Conservation (phyloP, 2,888 invertebrate genomes). For the Rhagium mordax region DNA sequence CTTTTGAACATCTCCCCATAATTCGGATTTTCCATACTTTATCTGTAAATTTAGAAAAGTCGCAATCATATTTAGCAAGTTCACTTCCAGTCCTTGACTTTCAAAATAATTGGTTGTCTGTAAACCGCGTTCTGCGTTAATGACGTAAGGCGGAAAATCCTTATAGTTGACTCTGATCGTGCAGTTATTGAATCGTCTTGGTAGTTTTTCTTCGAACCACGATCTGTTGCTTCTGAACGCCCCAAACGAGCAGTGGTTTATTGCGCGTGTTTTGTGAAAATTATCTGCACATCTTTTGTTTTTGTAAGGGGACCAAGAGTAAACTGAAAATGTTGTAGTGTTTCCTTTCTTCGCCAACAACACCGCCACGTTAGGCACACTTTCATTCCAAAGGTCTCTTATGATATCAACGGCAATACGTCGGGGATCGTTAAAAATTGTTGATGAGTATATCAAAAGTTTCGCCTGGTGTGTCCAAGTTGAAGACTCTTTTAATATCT, state of each 20-base stretch:
- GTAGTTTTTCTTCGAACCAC: slow-evolving; percentile 36
- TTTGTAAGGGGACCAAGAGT: no score
- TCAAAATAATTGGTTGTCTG: slow-evolving; percentile 2
- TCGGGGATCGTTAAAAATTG: no score
- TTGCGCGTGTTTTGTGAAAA: background rate
- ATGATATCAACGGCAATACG: no score
- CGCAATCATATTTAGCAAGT: slow-evolving; percentile 18
- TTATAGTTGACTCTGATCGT: slow-evolving; percentile 42
- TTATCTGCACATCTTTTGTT: no score
- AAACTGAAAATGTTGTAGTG: no score
- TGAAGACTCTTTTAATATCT: slow-evolving; percentile 6
- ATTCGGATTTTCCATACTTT: background rate
- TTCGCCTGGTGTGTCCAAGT: slow-evolving; percentile 2
- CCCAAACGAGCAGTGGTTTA: slow-evolving; percentile 11
- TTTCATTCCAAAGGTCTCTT: no score
- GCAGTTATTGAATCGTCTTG: slow-evolving; percentile 43
- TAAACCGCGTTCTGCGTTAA: slow-evolving; percentile 13
- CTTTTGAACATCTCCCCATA: background rate
- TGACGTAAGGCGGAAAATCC: slow-evolving; percentile 47
- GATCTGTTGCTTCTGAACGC: background rate
- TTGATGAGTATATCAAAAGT: no score
- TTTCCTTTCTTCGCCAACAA: no score
- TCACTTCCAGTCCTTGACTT: slow-evolving; percentile 34
- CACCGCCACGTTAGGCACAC: no score
- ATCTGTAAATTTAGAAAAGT: slow-evolving; percentile 15